These are phyloP conservation scores for Sebastes nivosus DNA, from an alignment of 2,797 vertebrate genomes.

Conservation along the genomic window DNA sequence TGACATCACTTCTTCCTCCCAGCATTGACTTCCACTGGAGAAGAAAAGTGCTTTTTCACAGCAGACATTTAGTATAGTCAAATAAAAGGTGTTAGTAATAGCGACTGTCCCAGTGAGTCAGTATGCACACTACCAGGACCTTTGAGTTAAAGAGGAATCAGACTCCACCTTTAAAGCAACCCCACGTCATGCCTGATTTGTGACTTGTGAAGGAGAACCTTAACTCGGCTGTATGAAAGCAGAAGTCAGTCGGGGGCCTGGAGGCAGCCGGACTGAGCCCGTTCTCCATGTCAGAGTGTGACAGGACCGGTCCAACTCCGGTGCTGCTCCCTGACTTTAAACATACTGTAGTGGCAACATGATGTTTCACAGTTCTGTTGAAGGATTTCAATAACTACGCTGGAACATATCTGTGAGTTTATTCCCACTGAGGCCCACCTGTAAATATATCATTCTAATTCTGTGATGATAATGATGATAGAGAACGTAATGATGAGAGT, in stretches of 20 bases:
- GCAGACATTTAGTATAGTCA: neutral
- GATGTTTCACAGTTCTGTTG: neutral
- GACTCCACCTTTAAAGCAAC: neutral
- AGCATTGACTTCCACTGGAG: neutral
- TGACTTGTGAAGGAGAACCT: slow-evolving; percentile 20
- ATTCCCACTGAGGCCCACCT: neutral
- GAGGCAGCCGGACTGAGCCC: slow-evolving; percentile 32
- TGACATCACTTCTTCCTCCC: neutral
- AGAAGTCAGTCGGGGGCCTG: neutral
- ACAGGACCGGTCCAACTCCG: slow-evolving; percentile 1
- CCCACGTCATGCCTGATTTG: neutral
- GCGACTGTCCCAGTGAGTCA: neutral
- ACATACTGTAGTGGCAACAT: neutral
- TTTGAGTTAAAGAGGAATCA: too few relatives aligned
- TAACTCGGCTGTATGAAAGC: neutral
- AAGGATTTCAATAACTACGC: neutral
- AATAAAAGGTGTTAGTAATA: neutral
- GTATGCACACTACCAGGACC: neutral
- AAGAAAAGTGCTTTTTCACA: neutral
- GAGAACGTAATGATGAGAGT: neutral
- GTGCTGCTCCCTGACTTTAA: neutral
- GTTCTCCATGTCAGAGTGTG: slow-evolving; percentile 16
- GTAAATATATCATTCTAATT: slow-evolving; percentile 13
- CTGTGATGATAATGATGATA: slow-evolving; percentile 29
- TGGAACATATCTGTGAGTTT: neutral